Base-by-base conservation (phyloP, 2,113 vertebrate genomes). In the Strix aluco region DNA sequence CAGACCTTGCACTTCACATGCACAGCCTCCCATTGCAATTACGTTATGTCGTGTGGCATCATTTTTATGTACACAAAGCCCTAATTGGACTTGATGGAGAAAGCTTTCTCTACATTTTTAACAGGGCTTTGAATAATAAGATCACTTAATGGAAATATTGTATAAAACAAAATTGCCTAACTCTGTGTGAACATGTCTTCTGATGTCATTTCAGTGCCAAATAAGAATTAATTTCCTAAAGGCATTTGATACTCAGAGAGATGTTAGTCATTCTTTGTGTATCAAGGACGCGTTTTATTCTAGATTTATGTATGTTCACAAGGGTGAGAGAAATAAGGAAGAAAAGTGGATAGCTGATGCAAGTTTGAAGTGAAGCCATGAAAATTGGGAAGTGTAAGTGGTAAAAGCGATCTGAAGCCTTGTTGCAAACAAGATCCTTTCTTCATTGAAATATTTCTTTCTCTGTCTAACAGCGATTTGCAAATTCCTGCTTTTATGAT, bases 161-260 rank as follows among this genome's bases (percentile, higher is more conserved):
- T 54, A 3, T 81, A 36, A 93, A 90, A 40, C 44, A 32, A 51
- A 70, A 84, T 88, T 67, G 85, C 42, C 5, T 55, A 88, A 71
- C 59, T 73, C 82, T 83, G 67, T 14, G 0, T 65, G 72, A 94
- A 32, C 27, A 1, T 23, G 61, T 73, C 75, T 84, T 86, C 69
- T 74, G 86, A 73, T 96, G 69, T 84, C 36, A 36, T 75, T 81
- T 88, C 46, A 62, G 58, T 94, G 86, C 80, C 95, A 92, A 93
- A 26, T 67, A 86, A 92, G 96, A 94, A 94, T 94, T 96, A 44
- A 88, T 94, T 86, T 94, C 83, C 94, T 87, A 57, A 75, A 91
- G 77, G 88, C 91, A 54, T 74, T 72, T 61, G 77, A 91, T 93
- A 84, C n/a, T 22, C 61, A 25, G 65, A 75, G 88, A 95, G 61